Evolutionary conservation across 1,140 invertebrate genomes (phyloP).

Genomic region (Protaetia brevitarsis): DNA sequence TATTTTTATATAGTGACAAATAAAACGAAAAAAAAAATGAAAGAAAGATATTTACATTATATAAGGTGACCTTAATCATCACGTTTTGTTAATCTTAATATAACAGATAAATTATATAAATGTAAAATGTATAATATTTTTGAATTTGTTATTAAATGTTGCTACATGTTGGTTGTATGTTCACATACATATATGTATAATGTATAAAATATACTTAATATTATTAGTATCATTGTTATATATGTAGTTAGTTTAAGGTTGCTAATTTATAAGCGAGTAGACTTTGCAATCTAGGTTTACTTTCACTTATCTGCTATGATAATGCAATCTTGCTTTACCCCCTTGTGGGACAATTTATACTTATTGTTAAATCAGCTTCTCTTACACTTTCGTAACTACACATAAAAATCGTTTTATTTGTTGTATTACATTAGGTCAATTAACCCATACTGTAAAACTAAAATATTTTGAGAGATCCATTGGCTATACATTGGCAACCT

Average conservation of each 20-base stretch:
- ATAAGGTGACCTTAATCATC: background rate
- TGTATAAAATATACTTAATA: conserved; percentile 2
- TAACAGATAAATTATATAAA: background rate
- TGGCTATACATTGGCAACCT: no score
- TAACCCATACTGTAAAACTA: no score
- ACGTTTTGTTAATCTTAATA: background rate
- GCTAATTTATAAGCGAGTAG: background rate
- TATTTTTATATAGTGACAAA: conserved; percentile 8
- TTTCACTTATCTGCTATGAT: no score
- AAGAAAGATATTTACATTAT: conserved; percentile 8
- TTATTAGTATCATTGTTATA: background rate
- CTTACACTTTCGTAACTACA: no score
- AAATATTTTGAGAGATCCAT: no score
- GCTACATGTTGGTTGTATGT: conserved; percentile 9
- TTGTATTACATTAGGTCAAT: no score
- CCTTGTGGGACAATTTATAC: no score
- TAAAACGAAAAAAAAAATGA: background rate
- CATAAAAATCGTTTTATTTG: no score
- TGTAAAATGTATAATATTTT: background rate
- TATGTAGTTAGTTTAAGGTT: background rate
- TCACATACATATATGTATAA: background rate
- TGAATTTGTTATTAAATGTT: conserved; percentile 14
- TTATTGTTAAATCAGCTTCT: no score
- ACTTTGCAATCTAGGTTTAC: no score
- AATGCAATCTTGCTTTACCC: no score